Evolutionary conservation across 2,888 invertebrate species (phyloP).

Genomic region (Eulithis prunata): DNA sequence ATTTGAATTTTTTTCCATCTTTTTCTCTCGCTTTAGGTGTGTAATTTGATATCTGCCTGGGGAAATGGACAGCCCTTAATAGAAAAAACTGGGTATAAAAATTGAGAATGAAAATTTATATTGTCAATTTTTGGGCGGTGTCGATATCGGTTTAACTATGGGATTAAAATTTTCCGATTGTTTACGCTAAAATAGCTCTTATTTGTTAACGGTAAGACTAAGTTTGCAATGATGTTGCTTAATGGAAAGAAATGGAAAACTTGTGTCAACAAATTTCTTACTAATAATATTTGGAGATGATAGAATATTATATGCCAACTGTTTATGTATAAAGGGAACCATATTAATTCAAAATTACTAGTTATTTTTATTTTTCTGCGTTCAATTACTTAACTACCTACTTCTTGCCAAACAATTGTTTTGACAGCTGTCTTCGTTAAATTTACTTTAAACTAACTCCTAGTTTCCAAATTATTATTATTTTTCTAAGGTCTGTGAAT

Average conservation of each 20-base stretch:
- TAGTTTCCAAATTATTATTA: neutral
- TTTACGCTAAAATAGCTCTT: constrained; percentile 29
- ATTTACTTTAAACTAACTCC: neutral
- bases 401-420: too few species aligned
- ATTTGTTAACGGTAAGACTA: constrained; percentile 11
- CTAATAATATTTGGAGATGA: constrained; percentile 30
- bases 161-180: constrained; percentile 37
- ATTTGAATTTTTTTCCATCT: constrained; percentile 54
- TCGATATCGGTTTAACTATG: constrained; percentile 51
- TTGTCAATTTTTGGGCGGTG: constrained; percentile 62
- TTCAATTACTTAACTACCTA: too few species aligned
- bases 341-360: too few species aligned
- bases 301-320: constrained; percentile 14
- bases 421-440: neutral
- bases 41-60: constrained; percentile 71
- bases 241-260: constrained; percentile 41
- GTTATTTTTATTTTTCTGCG: too few species aligned
- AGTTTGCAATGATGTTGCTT: constrained; percentile 22
- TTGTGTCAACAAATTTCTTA: constrained; percentile 40
- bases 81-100: constrained; percentile 73
- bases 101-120: constrained; percentile 73
- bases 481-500: constrained; percentile 1
- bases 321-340: constrained; percentile 8
- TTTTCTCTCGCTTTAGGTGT: constrained; percentile 68
- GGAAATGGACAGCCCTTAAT: constrained; percentile 78